Evolutionary conservation across 2,888 invertebrate genomes (phyloP).

Genomic region (Lithophane leautieri): DNA sequence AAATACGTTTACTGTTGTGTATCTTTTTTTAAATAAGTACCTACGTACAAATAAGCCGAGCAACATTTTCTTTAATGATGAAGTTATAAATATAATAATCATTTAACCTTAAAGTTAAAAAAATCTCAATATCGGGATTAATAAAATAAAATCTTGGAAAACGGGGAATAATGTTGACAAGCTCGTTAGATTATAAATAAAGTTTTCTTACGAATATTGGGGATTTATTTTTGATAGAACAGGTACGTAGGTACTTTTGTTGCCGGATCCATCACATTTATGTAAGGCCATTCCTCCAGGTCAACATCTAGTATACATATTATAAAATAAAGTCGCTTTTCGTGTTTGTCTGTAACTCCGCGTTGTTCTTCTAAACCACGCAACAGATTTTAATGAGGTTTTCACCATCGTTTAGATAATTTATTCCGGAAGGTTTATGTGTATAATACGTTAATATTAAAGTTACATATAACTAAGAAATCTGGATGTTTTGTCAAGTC

Average conservation of each 20-base stretch:
- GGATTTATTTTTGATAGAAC: neutral
- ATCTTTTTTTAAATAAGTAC: constrained; percentile 15
- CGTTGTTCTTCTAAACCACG: no score
- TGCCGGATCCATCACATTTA: no score
- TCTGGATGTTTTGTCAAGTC: no score
- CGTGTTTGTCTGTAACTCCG: no score
- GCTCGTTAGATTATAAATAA: constrained; percentile 2
- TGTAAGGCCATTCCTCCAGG: neutral
- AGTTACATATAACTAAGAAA: no score
- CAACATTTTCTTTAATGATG: constrained; percentile 24
- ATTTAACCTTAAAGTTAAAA: no score
- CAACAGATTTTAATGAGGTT: no score
- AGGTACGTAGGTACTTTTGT: neutral
- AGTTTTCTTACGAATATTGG: neutral
- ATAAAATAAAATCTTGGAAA: neutral
- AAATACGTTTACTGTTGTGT: constrained; percentile 28
- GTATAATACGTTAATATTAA: no score
- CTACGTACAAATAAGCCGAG: constrained; percentile 8
- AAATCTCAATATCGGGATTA: no score
- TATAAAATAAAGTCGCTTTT: no score
- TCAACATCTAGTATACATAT: neutral
- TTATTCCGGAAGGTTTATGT: no score
- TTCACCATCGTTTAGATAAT: no score
- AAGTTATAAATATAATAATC: constrained; percentile 2
- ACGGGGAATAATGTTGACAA: constrained; percentile 7